A percentile compares a stretch with the other conserved stretches of the same genome.
phyloP scores from a whole-genome alignment of 1,140 invertebrate species.

The Aphaenogaster ashmeadi region DNA sequence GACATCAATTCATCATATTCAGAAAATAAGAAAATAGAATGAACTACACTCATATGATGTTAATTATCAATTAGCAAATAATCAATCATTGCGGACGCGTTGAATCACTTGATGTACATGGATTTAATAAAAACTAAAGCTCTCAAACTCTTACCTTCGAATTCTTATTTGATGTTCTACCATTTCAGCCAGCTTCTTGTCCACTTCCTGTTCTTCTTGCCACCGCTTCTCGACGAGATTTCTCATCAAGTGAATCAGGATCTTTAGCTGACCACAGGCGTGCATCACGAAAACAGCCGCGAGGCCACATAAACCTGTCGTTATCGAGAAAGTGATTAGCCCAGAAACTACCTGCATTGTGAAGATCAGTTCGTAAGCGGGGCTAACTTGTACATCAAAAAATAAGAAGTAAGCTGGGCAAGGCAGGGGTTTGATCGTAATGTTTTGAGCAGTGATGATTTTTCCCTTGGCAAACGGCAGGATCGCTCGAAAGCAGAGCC shows the following conservation, averaged over 20 bases:
- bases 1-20: background rate
- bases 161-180: slow-evolving; percentile 62
- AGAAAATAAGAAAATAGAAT: slow-evolving; percentile 5
- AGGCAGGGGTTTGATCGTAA: slow-evolving; percentile 61
- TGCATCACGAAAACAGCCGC: slow-evolving; percentile 71
- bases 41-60: background rate
- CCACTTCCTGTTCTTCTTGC: background rate
- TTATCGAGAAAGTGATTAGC: slow-evolving; percentile 71
- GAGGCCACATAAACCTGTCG: slow-evolving; percentile 69
- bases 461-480: slow-evolving; percentile 70
- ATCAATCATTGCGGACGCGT: background rate
- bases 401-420: slow-evolving; percentile 72
- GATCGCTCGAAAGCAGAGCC: slow-evolving; percentile 74
- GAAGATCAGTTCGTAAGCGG: slow-evolving; percentile 72
- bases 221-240: slow-evolving; percentile 2
- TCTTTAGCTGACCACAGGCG: slow-evolving; percentile 72
- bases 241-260: slow-evolving; percentile 55
- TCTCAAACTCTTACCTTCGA: slow-evolving; percentile 13
- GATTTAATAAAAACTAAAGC: background rate
- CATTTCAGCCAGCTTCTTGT: slow-evolving; percentile 8
- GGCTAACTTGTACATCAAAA: slow-evolving; percentile 65
- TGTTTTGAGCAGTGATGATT: slow-evolving; percentile 38
- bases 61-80: background rate
- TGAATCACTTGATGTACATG: background rate
- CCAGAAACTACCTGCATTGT: slow-evolving; percentile 67